Evolutionary conservation across 2,113 vertebrate species (phyloP), one percentile per base, ranked within the genome.

Genomic region (Genyomyrus donnyi): DNA sequence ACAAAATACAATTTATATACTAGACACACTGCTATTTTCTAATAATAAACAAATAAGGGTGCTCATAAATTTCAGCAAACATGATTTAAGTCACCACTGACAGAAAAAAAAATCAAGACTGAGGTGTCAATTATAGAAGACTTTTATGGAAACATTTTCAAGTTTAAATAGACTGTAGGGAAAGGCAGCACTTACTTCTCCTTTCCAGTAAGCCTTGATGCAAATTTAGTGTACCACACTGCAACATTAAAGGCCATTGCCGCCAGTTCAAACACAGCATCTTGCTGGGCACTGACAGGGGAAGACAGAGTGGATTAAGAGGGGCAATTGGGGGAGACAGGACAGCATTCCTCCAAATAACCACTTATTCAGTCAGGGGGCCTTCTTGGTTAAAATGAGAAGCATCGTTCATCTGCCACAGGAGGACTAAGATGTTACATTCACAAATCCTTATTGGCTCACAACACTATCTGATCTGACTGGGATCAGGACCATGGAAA

Each of bases 231-330:
- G 93, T 98, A 97, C 98, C 98, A 99, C 1, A 99, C 52, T 87
- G 97, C 98, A 35, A 99, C 95, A 88, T 99, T 99, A 95, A 98
- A 99, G 91, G 95, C 97, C 97, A 99, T 98, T 50, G 98, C 99
- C 91, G 97, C 93, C 93, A 99, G 94, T 90, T 99, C 98, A 95
- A 99, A 99, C 66, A 99, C 93, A 39, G 97, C 97, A 95, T 99
- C 98, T 93, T 99, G 98, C 91, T 99, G 98, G 90, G 97, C 95
- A 95, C 98, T 99, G 89, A 94, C 89, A 89, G 0, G 45, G 52
- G 2, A 39, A 56, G 21, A 62, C 11, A 90, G 66, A 91, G 74
- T 91, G 2, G 92, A 84, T 17, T 21, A 27, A 90, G 15, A 9
- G 1, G 2, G 21, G 46, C 31, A 5, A 27, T 48, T 27, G 17